Conservation (phyloP, 1,140 invertebrate species). For the Nasonia longicornis region DNA sequence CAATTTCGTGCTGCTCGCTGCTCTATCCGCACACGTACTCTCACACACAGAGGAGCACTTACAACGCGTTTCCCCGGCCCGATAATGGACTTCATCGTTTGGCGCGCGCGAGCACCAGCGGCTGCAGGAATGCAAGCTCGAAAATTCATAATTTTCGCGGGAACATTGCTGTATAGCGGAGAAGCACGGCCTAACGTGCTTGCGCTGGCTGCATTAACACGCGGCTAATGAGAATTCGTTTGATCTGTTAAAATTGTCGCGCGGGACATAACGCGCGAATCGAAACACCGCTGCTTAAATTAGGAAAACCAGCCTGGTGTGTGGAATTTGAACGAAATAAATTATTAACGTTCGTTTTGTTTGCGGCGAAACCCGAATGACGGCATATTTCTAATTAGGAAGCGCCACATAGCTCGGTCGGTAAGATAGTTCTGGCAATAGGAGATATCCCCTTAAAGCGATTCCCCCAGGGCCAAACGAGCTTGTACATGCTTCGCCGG, state of each 20-base stretch:
- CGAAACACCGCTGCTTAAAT: not conserved
- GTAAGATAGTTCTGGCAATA: not conserved
- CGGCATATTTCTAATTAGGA: not conserved
- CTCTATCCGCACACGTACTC: not conserved
- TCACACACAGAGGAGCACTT: not conserved
- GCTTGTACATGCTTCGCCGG: not conserved
- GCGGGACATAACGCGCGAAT: not conserved
- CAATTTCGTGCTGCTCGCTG: not conserved
- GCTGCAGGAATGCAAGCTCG: too few relatives aligned
- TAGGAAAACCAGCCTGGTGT: not conserved
- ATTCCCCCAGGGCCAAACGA: not conserved
- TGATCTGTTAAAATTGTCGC: not conserved
- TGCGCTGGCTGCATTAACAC: too few relatives aligned
- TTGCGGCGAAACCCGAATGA: too few relatives aligned
- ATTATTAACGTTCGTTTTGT: too few relatives aligned
- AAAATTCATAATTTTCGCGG: not conserved
- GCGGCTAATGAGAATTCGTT: not conserved
- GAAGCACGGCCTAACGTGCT: not conserved
- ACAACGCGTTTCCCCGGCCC: not conserved
- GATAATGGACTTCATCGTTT: slow-evolving; percentile 2
- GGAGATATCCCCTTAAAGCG: not conserved
- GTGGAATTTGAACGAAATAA: not conserved
- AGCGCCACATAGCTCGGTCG: not conserved
- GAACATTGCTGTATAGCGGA: too few relatives aligned
- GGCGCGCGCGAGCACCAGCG: too few relatives aligned